These are phyloP conservation scores for Euplexia lucipara DNA, from an alignment of 2,888 invertebrate species.

Conservation along the genomic window DNA sequence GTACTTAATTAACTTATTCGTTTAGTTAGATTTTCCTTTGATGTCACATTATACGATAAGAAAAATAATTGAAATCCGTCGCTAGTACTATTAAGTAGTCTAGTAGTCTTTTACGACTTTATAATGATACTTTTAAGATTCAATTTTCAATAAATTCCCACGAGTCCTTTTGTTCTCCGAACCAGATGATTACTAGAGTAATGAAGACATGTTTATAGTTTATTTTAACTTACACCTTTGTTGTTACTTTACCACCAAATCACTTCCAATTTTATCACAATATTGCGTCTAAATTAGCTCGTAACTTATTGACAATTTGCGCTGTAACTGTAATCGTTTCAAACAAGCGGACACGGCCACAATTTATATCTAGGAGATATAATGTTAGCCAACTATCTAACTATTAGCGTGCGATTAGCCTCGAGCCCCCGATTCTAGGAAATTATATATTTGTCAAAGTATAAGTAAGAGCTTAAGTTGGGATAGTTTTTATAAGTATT, in stretches of 20 bases:
- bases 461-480: conserved; percentile 39
- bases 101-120: no score
- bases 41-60: no score
- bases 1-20: no score
- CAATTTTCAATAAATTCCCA: neutral
- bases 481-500: conserved; percentile 44
- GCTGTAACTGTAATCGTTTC: neutral
- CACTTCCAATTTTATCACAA: neutral
- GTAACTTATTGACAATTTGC: conserved; percentile 10
- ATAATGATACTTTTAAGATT: no score
- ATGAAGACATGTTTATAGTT: no score
- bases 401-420: conserved; percentile 48
- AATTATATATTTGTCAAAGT: conserved; percentile 55
- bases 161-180: neutral
- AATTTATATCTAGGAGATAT: conserved; percentile 7
- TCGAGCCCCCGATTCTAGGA: conserved; percentile 26
- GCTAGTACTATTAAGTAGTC: no score
- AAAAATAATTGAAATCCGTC: neutral
- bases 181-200: neutral
- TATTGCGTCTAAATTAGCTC: neutral
- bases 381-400: conserved; percentile 23
- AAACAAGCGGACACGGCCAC: conserved; percentile 13
- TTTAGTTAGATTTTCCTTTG: no score
- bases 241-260: neutral
- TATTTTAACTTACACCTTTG: neutral